These are phyloP conservation scores for Thecophora atra DNA, from an alignment of 2,888 invertebrate genomes.

Conservation along the genomic window DNA sequence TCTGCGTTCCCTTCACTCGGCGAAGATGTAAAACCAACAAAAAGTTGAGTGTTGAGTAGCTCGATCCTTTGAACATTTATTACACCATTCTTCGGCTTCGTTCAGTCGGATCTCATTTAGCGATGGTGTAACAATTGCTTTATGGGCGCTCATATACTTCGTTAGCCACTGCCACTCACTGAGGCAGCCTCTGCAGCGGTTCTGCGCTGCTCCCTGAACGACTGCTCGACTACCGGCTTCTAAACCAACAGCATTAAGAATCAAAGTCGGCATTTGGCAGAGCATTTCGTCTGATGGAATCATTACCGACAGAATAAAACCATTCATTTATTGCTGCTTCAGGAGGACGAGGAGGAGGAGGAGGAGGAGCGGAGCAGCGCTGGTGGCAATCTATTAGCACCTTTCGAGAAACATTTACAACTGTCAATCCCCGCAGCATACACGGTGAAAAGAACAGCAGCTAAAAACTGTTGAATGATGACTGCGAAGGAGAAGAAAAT, in stretches of 20 bases:
- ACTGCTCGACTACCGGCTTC: slow-evolving; percentile 23
- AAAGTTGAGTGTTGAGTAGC: no score
- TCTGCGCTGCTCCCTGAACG: no score
- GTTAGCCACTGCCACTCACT: slow-evolving; percentile 26
- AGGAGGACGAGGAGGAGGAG: background rate
- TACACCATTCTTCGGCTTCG: background rate
- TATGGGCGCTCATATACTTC: slow-evolving; percentile 21
- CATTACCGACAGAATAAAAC: slow-evolving; percentile 17
- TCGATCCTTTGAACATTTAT: no score
- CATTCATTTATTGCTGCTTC: slow-evolving; percentile 18
- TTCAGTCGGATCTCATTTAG: slow-evolving; percentile 24
- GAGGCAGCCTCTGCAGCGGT: no score
- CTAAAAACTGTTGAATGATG: background rate
- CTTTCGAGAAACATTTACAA: slow-evolving; percentile 35
- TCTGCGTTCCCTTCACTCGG: no score
- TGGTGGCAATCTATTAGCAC: slow-evolving; percentile 37
- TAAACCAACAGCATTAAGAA: slow-evolving; percentile 19
- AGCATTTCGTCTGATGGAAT: slow-evolving; percentile 23
- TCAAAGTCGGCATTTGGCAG: slow-evolving; percentile 30
- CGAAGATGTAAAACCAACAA: no score
- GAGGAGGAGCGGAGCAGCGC: slow-evolving; percentile 19
- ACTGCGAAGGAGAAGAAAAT: background rate
- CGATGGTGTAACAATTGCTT: slow-evolving; percentile 26
- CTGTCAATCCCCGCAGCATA: slow-evolving; percentile 30
- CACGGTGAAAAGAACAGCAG: background rate